Evolutionary conservation across 1,140 invertebrate genomes (phyloP).

Genomic region (Tetragnatha versicolor): DNA sequence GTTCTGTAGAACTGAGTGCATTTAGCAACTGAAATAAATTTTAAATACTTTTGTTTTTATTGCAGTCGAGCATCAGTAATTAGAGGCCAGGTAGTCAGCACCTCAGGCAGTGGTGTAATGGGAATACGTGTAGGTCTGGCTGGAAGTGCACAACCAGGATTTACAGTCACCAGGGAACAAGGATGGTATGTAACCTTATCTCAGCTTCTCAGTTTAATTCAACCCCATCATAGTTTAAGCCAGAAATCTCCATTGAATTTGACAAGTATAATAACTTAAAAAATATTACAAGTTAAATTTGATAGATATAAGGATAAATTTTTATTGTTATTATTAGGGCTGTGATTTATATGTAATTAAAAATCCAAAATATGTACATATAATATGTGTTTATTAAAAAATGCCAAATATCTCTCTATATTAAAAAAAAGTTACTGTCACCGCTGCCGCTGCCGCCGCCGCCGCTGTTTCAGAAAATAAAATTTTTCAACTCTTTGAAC

Average conservation of each 20-base stretch:
- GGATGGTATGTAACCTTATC: conserved; percentile 55
- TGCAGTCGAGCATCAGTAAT: conserved; percentile 96
- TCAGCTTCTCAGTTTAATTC: too few relatives aligned
- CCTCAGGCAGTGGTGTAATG: conserved; percentile 91
- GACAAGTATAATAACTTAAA: not conserved
- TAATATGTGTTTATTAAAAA: too few relatives aligned
- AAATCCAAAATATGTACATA: too few relatives aligned
- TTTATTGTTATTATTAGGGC: not conserved
- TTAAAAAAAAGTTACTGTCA: too few relatives aligned
- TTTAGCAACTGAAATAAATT: not conserved
- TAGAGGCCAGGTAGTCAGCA: conserved; percentile 92
- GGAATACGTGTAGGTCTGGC: conserved; percentile 95
- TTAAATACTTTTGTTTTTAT: not conserved
- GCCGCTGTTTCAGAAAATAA: too few relatives aligned
- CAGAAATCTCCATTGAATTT: too few relatives aligned
- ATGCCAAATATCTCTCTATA: too few relatives aligned
- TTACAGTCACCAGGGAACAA: conserved; percentile 70
- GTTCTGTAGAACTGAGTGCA: too few relatives aligned
- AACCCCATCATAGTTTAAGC: too few relatives aligned
- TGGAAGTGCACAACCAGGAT: conserved; percentile 89
- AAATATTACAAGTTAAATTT: not conserved
- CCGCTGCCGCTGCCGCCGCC: too few relatives aligned
- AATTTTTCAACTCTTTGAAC: too few relatives aligned
- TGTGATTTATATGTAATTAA: too few relatives aligned
- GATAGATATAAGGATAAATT: not conserved